These are phyloP conservation scores for Hoplostethus mediterraneus DNA, from an alignment of 2,797 vertebrate species.

Conservation along the genomic window DNA sequence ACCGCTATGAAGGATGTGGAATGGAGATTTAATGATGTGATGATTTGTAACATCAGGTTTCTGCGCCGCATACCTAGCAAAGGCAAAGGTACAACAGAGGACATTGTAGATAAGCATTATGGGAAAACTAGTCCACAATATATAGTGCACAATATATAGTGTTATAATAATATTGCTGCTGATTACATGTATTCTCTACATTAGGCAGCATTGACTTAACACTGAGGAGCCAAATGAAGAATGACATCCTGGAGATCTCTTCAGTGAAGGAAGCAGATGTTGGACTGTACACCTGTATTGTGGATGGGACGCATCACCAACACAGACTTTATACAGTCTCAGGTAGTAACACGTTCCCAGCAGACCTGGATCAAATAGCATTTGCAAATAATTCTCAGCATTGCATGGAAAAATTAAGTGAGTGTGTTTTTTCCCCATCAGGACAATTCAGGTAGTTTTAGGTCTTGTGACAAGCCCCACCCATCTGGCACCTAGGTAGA, in stretches of 20 bases:
- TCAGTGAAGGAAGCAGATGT: background rate
- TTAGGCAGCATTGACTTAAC: accelerated
- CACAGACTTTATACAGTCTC: slow-evolving; percentile 49
- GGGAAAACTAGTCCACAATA: background rate
- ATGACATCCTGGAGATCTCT: slow-evolving; percentile 33
- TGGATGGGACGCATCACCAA: accelerated
- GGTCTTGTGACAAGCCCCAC: too few species aligned
- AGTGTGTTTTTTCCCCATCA: background rate
- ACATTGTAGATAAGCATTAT: background rate
- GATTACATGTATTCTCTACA: slow-evolving; percentile 2
- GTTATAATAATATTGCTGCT: background rate
- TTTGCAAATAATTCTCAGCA: background rate
- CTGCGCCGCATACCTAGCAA: accelerated
- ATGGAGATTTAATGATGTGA: accelerated
- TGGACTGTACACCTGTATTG: slow-evolving; percentile 15
- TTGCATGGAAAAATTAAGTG: background rate
- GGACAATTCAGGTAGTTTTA: too few species aligned
- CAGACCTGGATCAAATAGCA: background rate
- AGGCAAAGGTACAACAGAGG: slow-evolving; percentile 29
- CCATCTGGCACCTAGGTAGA: too few species aligned
- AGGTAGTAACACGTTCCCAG: slow-evolving; percentile 48
- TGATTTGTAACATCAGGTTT: accelerated
- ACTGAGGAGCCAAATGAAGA: accelerated
- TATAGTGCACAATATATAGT: background rate
- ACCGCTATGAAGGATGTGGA: accelerated